phyloP scores from a whole-genome alignment of 2,888 invertebrate species.

The Dasypolia templi region DNA sequence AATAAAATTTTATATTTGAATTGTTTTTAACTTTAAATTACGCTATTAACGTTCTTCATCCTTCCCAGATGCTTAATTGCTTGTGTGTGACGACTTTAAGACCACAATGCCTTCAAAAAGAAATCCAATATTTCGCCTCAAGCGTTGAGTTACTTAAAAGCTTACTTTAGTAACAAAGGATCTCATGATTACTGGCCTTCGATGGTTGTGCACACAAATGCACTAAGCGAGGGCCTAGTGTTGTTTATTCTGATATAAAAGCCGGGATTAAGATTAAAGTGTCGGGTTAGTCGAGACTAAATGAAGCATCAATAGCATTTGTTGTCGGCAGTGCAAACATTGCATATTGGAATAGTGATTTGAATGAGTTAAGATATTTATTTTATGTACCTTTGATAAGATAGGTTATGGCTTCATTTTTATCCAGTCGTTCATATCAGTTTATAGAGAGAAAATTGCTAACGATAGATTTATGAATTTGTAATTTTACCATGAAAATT shows the following conservation, averaged over 20 bases:
- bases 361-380: background rate
- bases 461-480: background rate
- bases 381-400: background rate
- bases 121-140: slow-evolving; percentile 28
- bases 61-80: too few relatives aligned
- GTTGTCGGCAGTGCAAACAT: slow-evolving; percentile 8
- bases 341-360: slow-evolving; percentile 12
- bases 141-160: slow-evolving; percentile 45
- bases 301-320: slow-evolving; percentile 10
- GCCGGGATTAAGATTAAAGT: slow-evolving; percentile 34
- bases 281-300: slow-evolving; percentile 11
- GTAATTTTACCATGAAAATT: background rate
- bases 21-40: too few relatives aligned
- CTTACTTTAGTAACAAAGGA: slow-evolving; percentile 48
- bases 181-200: slow-evolving; percentile 36
- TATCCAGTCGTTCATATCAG: background rate
- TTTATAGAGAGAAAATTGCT: background rate
- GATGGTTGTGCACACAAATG: slow-evolving; percentile 36
- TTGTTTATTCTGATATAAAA: slow-evolving; percentile 29
- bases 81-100: too few relatives aligned
- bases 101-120: background rate
- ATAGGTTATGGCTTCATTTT: background rate
- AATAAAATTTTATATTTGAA: too few relatives aligned
- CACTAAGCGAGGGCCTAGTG: slow-evolving; percentile 37
- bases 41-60: too few relatives aligned